Conservation (phyloP, 2,797 vertebrate species). For the Lemur catta region DNA sequence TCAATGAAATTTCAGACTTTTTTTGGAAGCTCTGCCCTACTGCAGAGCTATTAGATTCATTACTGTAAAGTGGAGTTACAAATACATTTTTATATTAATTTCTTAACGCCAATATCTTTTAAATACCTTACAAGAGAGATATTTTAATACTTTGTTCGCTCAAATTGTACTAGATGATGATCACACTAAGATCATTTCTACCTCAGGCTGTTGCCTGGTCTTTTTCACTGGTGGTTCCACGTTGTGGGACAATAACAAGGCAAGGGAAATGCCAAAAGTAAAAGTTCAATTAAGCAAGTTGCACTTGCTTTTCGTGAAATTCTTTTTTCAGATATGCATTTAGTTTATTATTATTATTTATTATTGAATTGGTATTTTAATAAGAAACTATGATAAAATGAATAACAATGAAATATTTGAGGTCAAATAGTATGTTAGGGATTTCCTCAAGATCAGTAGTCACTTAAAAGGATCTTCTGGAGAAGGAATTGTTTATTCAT, state of each 20-base stretch:
- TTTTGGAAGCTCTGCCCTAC: background rate
- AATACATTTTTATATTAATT: background rate
- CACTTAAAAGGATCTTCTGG: background rate
- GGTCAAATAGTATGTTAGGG: background rate
- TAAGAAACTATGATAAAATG: background rate
- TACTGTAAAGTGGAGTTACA: background rate
- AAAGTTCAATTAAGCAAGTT: background rate
- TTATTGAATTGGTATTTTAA: constrained; percentile 5
- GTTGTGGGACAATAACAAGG: background rate
- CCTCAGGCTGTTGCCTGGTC: background rate
- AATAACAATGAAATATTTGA: background rate
- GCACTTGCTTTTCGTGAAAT: background rate
- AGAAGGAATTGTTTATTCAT: background rate
- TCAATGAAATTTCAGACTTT: background rate
- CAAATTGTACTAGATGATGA: background rate
- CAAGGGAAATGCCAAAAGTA: background rate
- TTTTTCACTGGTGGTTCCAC: background rate
- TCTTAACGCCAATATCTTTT: background rate
- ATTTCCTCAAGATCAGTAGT: background rate
- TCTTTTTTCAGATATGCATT: background rate
- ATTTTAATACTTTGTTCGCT: background rate
- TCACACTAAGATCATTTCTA: background rate
- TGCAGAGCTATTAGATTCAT: background rate
- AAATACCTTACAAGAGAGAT: background rate
- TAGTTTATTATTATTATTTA: constrained; percentile 4